Evolutionary conservation across 2,797 vertebrate species (phyloP).

Genomic region (Diplodus puntazzo): DNA sequence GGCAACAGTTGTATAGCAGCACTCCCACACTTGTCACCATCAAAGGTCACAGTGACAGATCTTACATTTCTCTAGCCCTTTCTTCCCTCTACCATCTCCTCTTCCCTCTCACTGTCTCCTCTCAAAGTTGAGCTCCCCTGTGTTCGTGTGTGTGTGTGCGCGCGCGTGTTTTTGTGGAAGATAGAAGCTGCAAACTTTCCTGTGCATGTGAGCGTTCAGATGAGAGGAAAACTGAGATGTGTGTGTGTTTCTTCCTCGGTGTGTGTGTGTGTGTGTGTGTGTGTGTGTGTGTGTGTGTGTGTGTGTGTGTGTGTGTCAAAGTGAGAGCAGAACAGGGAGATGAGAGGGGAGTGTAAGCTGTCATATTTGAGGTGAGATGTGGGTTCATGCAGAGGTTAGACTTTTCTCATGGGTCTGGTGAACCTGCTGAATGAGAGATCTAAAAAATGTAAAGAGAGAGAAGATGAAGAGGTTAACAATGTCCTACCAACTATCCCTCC

Average conservation of each 20-base stretch:
- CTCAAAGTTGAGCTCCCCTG: slow-evolving; percentile 58
- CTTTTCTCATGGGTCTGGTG: slow-evolving; percentile 81
- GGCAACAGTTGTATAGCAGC: slow-evolving; percentile 46
- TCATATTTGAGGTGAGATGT: slow-evolving; percentile 80
- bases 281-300: slow-evolving; percentile 24
- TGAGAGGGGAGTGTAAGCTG: slow-evolving; percentile 79
- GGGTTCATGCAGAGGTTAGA: slow-evolving; percentile 83
- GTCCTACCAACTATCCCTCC: slow-evolving; percentile 51
- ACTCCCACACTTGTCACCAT: slow-evolving; percentile 72
- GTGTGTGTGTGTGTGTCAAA: slow-evolving; percentile 50
- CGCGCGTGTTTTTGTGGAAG: slow-evolving; percentile 45
- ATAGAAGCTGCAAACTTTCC: slow-evolving; percentile 65
- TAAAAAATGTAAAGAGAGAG: slow-evolving; percentile 59
- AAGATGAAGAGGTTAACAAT: slow-evolving; percentile 69
- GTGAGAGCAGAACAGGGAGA: slow-evolving; percentile 61
- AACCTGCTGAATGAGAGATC: slow-evolving; percentile 74
- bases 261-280: slow-evolving; percentile 25
- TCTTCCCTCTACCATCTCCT: slow-evolving; percentile 52
- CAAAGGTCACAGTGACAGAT: slow-evolving; percentile 82
- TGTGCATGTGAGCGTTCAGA: slow-evolving; percentile 56
- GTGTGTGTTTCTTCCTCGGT: slow-evolving; percentile 27
- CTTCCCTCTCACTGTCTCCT: slow-evolving; percentile 58
- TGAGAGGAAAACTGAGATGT: slow-evolving; percentile 65
- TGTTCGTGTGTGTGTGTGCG: slow-evolving; percentile 41
- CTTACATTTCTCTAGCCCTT: slow-evolving; percentile 67